Base-by-base conservation (phyloP, 2,888 invertebrate genomes). In the Trachelus iudaicus region DNA sequence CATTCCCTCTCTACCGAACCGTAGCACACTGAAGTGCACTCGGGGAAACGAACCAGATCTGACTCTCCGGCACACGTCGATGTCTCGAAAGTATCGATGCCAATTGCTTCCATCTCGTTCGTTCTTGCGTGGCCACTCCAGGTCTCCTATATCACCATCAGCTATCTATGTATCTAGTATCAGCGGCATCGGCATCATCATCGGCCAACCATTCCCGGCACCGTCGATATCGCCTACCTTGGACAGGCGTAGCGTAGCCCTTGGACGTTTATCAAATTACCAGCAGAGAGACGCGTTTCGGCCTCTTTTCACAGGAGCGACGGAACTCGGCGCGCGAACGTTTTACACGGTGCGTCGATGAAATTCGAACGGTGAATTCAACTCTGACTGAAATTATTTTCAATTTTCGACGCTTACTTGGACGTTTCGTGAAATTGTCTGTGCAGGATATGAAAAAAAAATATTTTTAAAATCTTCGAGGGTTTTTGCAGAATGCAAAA, bases 41-140 rank as follows among this genome's bases (percentile, higher is more conserved):
- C 85, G 85, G 85, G 81, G 85, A 88, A 89, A 87, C 87, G 86
- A 89, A 88, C 85, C 86, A 85, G 85, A 89, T 87, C 87, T 85
- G 85, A 85, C 86, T 86, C 85, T 82, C 83, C 82, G 56, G 81
- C 83, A 78, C 83, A 81, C 80, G 81, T 83, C 83, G 83, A 84
- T 83, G 83, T 81, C 83, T 87, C 85, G 83, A 86, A 85, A 88
- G 86, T 87, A 89, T 89, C 88, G 87, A 89, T 87, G 85, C 85
- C 88, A 87, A 89, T 88, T 89, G 89, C 85, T 85, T 85, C 76
- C 79, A 80, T 56, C 23, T 56, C 56, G 56, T 56, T 56, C 56
- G 15, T 56, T 56, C 56, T 56, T 56, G 56, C 56, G 23, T 56
- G 0, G 56, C 56, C 56, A 56, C 56, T 56, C 56, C 56, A 23